Base-by-base conservation (phyloP, 2,797 vertebrate genomes). In the Lophius americanus region DNA sequence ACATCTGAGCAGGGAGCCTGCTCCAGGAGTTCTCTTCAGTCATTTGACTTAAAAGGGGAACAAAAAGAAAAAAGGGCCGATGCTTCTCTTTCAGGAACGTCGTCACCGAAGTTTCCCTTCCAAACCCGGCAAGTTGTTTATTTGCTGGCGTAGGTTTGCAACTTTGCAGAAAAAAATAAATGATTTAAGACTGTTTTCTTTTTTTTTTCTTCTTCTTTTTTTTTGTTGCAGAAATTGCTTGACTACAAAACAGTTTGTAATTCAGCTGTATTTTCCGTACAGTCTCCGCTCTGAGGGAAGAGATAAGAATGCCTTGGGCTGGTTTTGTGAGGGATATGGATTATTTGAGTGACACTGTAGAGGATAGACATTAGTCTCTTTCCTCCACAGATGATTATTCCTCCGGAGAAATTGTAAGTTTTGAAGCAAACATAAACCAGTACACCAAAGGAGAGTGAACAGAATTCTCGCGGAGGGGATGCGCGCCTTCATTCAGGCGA, bases 291-390 rank as follows among this genome's bases (percentile, higher is more conserved):
- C 58, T 79, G 50, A 61, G 37, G 74, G 36, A 51, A 62, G 60
- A 68, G 47, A 73, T 64, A 68, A 79, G 51, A 79, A 70, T 64
- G 69, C 81, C 79, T 75, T 32, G 52, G 76, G 60, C 64, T 64
- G 50, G 62, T 68, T 82, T 83, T 64, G 56, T 70, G 75, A 73
- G 37, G 63, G 48, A 81, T 82, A 79, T 75, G 78, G 70, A 79
- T 74, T 78, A 75, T 85, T 88, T 85, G 69, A 84, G 72, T 50
- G 81, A 84, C 55, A 64, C 68, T 61, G 63, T 51, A 52, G 66
- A 43, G 71, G 60, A 58, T 8, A 78, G 78, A 81, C 74, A 52
- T 58, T 57, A 54, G 71, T 49, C 67, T 80, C 75, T 76, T 73
- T 65, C 71, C 78, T 83, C 78, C 7, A 10, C 72, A 78, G 81